Base-by-base conservation (phyloP, 2,888 invertebrate genomes). In the Heliconius erato region DNA sequence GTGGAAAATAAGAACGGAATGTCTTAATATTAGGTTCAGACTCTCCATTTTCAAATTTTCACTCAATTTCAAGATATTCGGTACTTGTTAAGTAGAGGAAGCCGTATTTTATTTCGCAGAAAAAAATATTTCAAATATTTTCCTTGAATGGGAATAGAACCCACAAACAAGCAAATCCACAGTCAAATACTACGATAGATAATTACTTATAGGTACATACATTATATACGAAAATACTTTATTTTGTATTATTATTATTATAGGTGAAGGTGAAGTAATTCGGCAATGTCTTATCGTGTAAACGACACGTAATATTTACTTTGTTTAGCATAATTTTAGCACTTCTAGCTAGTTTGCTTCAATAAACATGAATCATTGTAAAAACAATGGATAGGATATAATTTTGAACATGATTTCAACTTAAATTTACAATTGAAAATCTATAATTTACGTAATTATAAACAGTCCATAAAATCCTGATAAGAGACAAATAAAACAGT, bases 361-460 rank as follows among this genome's bases (percentile, higher is more conserved):
- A 23, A 79, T 63, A 78, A 82, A 35, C 71, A n/a, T 84, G 84
- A 84, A 54, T 84, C 84, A 84, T 32, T 72, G 19, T 67, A 32
- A 63, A 76, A 76, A 84, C 83, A 83, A 83, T 83, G 59, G 7
- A 71, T 35, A 35, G 71, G 32, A 69, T 59, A 69, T 71, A 35
- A 77, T 74, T 80, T 71, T 59, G 67, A 65, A 44, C 49, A 59
- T 65, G 16, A 79, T 9, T 26, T 80, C n/a, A 49, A n/a, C 12
- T 72, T 80, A 35, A 79, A 44, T 69, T 63, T 23, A 19, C n/a
- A 63, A 32, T 14, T 26, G 12, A 65, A 26, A 26, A 26, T 63
- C 11, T 3, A 63, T 65, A 12, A 23, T n/a, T 4, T n/a, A 54
- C 19, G 19, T 7, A 19, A 54, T 54, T 54, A 19, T 54, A 54